Evolutionary conservation across 2,113 vertebrate species (phyloP).

Genomic region (Sphyrna mokarran): DNA sequence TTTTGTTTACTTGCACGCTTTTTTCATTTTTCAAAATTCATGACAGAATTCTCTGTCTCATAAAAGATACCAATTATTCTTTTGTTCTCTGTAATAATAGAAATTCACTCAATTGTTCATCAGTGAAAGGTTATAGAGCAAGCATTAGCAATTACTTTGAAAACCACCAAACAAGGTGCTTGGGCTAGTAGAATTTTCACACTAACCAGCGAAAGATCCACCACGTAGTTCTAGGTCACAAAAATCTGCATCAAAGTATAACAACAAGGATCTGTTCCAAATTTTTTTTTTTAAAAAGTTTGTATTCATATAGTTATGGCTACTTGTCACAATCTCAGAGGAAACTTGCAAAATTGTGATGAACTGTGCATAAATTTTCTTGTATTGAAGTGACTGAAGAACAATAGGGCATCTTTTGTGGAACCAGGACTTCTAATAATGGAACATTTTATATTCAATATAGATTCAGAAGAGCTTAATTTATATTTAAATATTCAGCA

Average conservation of each 20-base stretch:
- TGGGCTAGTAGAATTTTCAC: not conserved
- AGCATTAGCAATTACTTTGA: not conserved
- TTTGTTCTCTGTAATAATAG: not conserved
- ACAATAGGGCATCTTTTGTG: not conserved
- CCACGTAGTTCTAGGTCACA: not conserved
- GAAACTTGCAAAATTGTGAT: not conserved
- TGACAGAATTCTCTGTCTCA: not conserved
- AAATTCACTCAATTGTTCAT: not conserved
- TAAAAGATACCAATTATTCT: not conserved
- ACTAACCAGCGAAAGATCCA: not conserved
- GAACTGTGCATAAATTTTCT: not conserved
- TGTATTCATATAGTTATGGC: not conserved
- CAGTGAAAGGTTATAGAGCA: not conserved
- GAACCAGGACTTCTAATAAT: not conserved
- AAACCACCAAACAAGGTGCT: not conserved
- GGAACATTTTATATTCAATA: not conserved
- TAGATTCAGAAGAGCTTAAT: not conserved
- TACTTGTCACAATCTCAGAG: not conserved
- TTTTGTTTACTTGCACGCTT: not conserved
- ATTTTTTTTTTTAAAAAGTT: not conserved
- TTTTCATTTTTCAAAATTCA: not conserved
- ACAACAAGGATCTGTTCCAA: not conserved
- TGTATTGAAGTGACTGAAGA: not conserved
- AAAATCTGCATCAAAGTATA: not conserved
- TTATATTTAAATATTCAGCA: not conserved